Conservation (phyloP, 2,113 vertebrate species). For the Corydoras sp. region DNA sequence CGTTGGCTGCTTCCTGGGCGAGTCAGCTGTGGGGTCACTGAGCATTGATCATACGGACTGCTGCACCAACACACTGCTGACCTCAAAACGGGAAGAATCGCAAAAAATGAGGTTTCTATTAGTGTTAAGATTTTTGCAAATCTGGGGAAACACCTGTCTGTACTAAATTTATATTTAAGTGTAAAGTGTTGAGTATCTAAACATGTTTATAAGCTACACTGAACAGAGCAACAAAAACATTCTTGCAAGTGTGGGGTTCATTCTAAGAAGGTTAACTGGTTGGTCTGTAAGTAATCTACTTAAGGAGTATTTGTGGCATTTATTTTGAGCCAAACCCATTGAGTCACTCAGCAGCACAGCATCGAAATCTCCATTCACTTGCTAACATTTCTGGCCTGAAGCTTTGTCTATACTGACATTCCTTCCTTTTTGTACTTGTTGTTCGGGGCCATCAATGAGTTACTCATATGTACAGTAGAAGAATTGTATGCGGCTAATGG, state of each 20-base stretch:
- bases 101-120: too few species aligned
- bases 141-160: too few species aligned
- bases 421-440: background rate
- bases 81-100: background rate
- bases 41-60: background rate
- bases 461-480: background rate
- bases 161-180: too few species aligned
- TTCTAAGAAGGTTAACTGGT: conserved; percentile 53
- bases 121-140: too few species aligned
- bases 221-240: conserved; percentile 44
- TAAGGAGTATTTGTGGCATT: conserved; percentile 44
- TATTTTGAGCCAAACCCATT: conserved; percentile 39
- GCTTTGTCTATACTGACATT: background rate
- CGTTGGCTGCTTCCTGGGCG: background rate
- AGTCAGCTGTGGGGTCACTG: background rate
- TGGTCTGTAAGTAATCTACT: conserved; percentile 61
- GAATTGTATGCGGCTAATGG: background rate
- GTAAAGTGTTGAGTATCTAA: background rate
- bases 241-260: conserved; percentile 14
- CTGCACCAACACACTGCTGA: conserved; percentile 1
- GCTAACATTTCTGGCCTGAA: background rate
- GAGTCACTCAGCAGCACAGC: conserved; percentile 15
- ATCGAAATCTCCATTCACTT: background rate
- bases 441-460: background rate
- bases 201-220: background rate